Evolutionary conservation across 2,113 vertebrate genomes (phyloP).

Genomic region (Gracilinanus agilis): DNA sequence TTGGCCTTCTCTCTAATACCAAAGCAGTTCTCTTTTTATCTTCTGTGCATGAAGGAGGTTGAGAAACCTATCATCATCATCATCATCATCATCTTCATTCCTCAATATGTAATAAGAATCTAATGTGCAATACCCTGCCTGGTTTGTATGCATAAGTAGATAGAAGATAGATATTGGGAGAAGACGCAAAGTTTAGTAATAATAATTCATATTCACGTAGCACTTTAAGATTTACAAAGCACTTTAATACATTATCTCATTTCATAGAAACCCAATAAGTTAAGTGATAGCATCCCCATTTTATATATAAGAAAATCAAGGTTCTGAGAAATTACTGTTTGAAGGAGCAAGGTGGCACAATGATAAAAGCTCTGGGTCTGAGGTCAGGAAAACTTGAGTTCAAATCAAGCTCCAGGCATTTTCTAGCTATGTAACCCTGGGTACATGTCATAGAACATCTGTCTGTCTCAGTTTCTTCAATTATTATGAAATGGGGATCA

Average conservation of each 20-base stretch:
- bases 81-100: neutral
- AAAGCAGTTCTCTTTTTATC: neutral
- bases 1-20: neutral
- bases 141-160: neutral
- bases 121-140: neutral
- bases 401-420: conserved; percentile 39
- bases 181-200: neutral
- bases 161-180: neutral
- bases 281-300: neutral
- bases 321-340: neutral
- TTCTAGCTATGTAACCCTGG: conserved; percentile 3
- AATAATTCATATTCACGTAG: neutral
- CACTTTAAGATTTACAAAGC: neutral
- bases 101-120: neutral
- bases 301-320: neutral
- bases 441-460: neutral
- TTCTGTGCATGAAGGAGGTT: neutral
- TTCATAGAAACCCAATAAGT: neutral
- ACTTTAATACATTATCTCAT: neutral
- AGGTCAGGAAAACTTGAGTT: conserved; percentile 5
- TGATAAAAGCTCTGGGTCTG: neutral
- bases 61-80: neutral
- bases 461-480: conserved; percentile 7
- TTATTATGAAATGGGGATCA: conserved; percentile 2
- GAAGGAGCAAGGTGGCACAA: neutral